phyloP scores from a whole-genome alignment of 2,888 invertebrate genomes.

The Chrysomela aeneicollis region DNA sequence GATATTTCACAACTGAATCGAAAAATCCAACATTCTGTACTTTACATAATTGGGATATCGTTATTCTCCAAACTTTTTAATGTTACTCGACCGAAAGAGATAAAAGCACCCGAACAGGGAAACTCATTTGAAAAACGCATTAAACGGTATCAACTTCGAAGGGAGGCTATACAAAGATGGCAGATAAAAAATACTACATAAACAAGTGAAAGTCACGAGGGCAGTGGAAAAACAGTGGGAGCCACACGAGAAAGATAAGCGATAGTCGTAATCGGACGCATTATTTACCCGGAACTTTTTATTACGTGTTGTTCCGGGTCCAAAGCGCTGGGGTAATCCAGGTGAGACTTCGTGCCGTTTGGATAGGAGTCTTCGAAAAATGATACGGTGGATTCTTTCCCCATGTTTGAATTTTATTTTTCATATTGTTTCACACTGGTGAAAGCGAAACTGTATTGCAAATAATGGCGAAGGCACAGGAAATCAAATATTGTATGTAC shows the following conservation, averaged over 20 bases:
- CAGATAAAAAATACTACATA: constrained; percentile 54
- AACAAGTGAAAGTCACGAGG: constrained; percentile 51
- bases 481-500: no score
- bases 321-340: constrained; percentile 1
- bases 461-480: no score
- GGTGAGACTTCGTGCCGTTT: neutral
- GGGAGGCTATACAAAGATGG: constrained; percentile 43
- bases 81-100: neutral
- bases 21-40: no score
- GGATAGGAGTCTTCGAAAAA: no score
- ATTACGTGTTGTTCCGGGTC: constrained; percentile 27
- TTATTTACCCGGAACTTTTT: constrained; percentile 51
- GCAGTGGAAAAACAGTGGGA: constrained; percentile 34
- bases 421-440: no score
- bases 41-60: no score
- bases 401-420: no score
- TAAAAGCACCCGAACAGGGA: neutral
- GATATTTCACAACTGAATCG: no score
- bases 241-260: constrained; percentile 51
- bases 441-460: no score
- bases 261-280: constrained; percentile 58
- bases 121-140: constrained; percentile 1
- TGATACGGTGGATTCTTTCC: no score
- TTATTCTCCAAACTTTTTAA: neutral
- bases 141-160: neutral